Evolutionary conservation across 2,797 vertebrate genomes (phyloP).

Genomic region (Pyrrhura leucotis): DNA sequence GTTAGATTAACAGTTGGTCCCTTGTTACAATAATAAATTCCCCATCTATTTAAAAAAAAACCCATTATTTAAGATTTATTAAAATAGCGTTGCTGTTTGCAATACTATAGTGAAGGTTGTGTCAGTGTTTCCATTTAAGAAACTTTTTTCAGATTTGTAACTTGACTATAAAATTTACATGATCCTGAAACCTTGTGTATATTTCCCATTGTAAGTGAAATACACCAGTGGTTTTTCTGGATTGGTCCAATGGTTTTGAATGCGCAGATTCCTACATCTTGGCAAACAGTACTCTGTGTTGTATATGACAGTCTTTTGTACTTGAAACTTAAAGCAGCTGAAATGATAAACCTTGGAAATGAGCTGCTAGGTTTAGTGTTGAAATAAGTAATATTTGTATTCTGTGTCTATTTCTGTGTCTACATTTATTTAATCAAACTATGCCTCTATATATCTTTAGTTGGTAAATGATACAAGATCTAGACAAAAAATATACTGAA

Average conservation of each 20-base stretch:
- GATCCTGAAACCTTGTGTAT: constrained; percentile 79
- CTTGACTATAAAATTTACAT: constrained; percentile 81
- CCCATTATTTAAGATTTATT: constrained; percentile 50
- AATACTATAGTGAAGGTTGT: constrained; percentile 87
- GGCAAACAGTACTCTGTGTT: background rate
- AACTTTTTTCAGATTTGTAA: constrained; percentile 80
- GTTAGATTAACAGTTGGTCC: constrained; percentile 52
- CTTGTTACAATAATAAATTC: constrained; percentile 37
- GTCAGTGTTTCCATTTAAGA: constrained; percentile 83
- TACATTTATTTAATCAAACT: background rate
- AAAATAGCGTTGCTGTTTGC: constrained; percentile 81
- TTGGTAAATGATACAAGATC: constrained; percentile 9
- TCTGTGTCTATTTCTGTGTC: constrained; percentile 23
- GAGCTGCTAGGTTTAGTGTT: constrained; percentile 22
- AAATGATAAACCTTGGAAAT: background rate
- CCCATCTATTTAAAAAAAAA: constrained; percentile 25
- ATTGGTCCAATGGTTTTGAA: constrained; percentile 37
- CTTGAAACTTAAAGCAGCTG: constrained; percentile 24
- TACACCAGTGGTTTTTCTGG: constrained; percentile 34
- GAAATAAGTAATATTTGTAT: constrained; percentile 13
- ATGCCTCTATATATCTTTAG: background rate
- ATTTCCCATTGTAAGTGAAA: constrained; percentile 55
- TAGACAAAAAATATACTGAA: background rate
- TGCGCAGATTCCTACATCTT: background rate
- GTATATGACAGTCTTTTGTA: background rate